Evolutionary conservation across 2,888 invertebrate genomes (phyloP), one percentile per base, ranked within the genome.

Genomic region (Eristalis arbustorum): DNA sequence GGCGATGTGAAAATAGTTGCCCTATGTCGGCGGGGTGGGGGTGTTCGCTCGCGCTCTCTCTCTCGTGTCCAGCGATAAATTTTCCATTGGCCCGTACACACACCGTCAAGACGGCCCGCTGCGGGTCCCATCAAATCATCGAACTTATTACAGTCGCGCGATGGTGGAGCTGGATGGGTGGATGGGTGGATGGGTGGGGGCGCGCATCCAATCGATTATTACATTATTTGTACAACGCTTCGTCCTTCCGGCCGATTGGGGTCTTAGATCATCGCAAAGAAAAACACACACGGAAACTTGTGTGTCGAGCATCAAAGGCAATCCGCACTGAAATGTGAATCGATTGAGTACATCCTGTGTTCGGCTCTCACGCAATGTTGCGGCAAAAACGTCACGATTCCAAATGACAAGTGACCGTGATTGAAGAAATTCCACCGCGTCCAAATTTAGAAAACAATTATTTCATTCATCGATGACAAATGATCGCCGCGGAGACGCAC

Each of bases 191-290:
- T 28, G 62, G 73, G 56, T n/a, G 40, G 57, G 31, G 37, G 6
- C 22, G 18, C 0, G 59, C 71, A n/a, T 25, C 49, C 22, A 56
- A 74, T 64, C 64, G 74, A 57, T 74, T 64, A 64, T 64, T 56
- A 64, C 64, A 64, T 64, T 64, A 74, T 74, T 74, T 74, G 64
- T 74, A n/a, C 57, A 64, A 64, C 64, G 42, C 40, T 57, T 57
- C 56, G 56, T 57, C 49, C 49, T 49, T 49, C 49, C 49, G 49
- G 49, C 49, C n/a, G n/a, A 42, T 3, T 37, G 1, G 37, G 49
- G 18, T 63, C 72, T 63, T 63, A 64, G 71, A 72, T 72, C 62
- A 31, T 42, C 28, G 42, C 57, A 73, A 73, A 23, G 37, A 57
- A 63, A 73, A n/a, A n/a, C n/a, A 63, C 42, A 23, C 49, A 42